phyloP scores from a whole-genome alignment of 2,888 invertebrate genomes.

The Tenthredo distinguenda region DNA sequence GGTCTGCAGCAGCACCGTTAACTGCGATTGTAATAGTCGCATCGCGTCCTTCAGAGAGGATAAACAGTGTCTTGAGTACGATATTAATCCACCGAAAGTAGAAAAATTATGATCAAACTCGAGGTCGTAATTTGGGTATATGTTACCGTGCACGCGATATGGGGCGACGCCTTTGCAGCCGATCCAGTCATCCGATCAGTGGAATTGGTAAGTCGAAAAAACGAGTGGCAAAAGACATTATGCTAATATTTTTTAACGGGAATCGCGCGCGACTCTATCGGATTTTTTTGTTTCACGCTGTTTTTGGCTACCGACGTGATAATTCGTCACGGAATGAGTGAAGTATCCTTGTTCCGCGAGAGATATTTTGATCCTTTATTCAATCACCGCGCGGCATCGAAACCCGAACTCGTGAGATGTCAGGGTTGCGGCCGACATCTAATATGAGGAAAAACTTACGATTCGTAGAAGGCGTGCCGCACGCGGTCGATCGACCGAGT shows the following conservation, averaged over 20 bases:
- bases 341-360: no score
- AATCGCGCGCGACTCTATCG: no score
- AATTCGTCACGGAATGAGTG: no score
- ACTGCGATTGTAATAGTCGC: neutral
- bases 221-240: no score
- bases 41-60: neutral
- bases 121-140: neutral
- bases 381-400: neutral
- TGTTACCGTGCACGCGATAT: neutral
- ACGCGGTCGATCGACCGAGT: conserved; percentile 6
- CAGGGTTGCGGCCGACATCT: neutral
- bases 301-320: no score
- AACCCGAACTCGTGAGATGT: neutral
- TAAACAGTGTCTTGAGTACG: neutral
- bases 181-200: conserved; percentile 13
- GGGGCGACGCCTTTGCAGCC: conserved; percentile 18
- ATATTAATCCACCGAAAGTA: neutral
- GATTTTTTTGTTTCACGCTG: no score
- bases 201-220: conserved; percentile 20
- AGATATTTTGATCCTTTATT: neutral
- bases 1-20: neutral
- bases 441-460: neutral
- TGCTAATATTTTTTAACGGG: no score
- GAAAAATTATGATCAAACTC: neutral
- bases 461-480: neutral